phyloP scores from a whole-genome alignment of 2,888 invertebrate species.

The Andrena haemorrhoa region DNA sequence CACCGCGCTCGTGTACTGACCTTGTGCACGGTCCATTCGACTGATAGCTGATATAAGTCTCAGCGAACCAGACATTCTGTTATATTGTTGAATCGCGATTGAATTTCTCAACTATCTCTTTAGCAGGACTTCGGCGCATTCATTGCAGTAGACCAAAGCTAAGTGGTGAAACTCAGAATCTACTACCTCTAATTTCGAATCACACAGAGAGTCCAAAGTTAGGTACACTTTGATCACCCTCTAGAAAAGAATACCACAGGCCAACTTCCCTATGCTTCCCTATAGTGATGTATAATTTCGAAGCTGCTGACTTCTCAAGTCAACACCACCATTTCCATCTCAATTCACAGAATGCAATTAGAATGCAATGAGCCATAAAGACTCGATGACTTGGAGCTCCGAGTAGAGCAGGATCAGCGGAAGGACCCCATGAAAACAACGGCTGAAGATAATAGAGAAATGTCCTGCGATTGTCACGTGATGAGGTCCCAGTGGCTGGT shows the following conservation, averaged over 20 bases:
- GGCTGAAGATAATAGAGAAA: slow-evolving; percentile 9
- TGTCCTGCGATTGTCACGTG: slow-evolving; percentile 40
- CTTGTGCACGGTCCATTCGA: slow-evolving; percentile 63
- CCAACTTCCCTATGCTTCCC: no score
- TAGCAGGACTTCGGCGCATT: no score
- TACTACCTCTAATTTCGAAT: neutral
- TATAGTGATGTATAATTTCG: no score
- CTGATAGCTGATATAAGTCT: slow-evolving; percentile 48
- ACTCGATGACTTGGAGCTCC: neutral
- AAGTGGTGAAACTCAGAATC: neutral
- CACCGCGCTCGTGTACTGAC: slow-evolving; percentile 57
- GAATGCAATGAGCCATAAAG: neutral
- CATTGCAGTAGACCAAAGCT: neutral
- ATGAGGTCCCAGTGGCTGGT: slow-evolving; percentile 32
- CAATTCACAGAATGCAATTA: no score
- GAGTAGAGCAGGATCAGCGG: neutral
- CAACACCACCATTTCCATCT: no score
- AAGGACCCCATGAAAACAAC: neutral
- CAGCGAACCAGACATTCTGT: no score
- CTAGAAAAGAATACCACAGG: no score
- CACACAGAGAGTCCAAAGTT: neutral
- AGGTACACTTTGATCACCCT: neutral
- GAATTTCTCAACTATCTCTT: no score
- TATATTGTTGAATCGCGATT: no score
- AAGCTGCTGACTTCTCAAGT: no score